Conservation (phyloP, 2,888 invertebrate species). For the Acronicta aceris region DNA sequence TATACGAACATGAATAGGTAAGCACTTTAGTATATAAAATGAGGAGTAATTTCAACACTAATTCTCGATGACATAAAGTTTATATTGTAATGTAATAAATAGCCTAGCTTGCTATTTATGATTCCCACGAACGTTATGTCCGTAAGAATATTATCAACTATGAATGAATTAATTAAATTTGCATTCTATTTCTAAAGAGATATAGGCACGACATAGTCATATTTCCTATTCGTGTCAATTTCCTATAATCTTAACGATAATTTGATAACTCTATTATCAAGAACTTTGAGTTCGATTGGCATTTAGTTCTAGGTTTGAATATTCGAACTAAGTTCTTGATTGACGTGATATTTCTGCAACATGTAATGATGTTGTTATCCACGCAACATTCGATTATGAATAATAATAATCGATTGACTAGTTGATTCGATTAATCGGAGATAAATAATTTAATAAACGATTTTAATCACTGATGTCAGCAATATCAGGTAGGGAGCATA, state of each 20-base stretch:
- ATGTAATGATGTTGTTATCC: constrained; percentile 49
- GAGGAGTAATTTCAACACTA: too few species aligned
- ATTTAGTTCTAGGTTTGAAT: constrained; percentile 39
- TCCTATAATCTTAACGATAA: background rate
- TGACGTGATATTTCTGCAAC: constrained; percentile 66
- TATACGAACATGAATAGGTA: too few species aligned
- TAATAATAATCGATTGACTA: constrained; percentile 2
- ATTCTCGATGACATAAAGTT: background rate
- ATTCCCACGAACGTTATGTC: too few species aligned
- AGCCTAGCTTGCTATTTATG: background rate
- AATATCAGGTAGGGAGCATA: background rate
- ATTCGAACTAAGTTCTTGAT: constrained; percentile 56
- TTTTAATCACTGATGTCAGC: background rate
- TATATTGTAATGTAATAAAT: constrained; percentile 23
- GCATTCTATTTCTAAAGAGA: too few species aligned
- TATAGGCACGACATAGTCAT: background rate
- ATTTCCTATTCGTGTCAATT: background rate
- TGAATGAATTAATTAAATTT: too few species aligned
- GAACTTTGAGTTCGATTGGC: constrained; percentile 27
- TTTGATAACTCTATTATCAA: constrained; percentile 25
- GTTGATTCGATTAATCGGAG: constrained; percentile 1
- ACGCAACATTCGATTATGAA: constrained; percentile 28
- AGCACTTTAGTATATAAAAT: too few species aligned
- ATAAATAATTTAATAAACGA: background rate
- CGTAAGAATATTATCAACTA: too few species aligned